Evolutionary conservation across 2,113 vertebrate genomes (phyloP).

Genomic region (Tragelaphus imberbis): DNA sequence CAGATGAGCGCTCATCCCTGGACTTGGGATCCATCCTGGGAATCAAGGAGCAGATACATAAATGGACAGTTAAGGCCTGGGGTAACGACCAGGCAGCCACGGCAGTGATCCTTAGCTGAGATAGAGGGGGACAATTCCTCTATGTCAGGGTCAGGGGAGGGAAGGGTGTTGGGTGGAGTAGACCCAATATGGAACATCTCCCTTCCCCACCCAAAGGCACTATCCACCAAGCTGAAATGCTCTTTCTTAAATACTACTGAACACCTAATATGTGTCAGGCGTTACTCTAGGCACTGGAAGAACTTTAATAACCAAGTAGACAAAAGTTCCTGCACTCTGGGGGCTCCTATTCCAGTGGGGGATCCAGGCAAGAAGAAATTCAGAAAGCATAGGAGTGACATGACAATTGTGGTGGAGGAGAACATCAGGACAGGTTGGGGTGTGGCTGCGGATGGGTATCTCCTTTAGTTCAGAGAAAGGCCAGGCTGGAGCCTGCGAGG

Average conservation of each 20-base stretch:
- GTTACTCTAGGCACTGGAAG: background rate
- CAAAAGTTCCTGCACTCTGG: fast-evolving
- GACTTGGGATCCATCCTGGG: background rate
- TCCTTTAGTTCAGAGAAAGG: constrained; percentile 77
- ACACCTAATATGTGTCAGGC: fast-evolving
- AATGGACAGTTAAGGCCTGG: too few species aligned
- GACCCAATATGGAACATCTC: background rate
- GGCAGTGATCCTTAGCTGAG: fast-evolving
- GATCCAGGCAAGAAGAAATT: background rate
- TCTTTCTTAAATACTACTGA: background rate
- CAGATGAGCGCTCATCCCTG: background rate
- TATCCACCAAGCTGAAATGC: fast-evolving
- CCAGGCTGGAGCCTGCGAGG: constrained; percentile 69
- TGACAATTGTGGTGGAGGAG: background rate
- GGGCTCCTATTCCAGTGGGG: background rate
- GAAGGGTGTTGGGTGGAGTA: background rate
- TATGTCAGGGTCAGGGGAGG: background rate
- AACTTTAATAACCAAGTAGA: background rate
- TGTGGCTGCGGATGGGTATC: background rate
- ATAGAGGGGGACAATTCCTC: background rate
- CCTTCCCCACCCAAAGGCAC: fast-evolving
- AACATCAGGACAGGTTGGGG: background rate
- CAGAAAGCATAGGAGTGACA: background rate
- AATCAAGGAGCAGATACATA: background rate
- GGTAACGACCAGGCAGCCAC: background rate